Evolutionary conservation across 1,140 invertebrate genomes (phyloP).

Genomic region (Dinothrombium tinctorium): DNA sequence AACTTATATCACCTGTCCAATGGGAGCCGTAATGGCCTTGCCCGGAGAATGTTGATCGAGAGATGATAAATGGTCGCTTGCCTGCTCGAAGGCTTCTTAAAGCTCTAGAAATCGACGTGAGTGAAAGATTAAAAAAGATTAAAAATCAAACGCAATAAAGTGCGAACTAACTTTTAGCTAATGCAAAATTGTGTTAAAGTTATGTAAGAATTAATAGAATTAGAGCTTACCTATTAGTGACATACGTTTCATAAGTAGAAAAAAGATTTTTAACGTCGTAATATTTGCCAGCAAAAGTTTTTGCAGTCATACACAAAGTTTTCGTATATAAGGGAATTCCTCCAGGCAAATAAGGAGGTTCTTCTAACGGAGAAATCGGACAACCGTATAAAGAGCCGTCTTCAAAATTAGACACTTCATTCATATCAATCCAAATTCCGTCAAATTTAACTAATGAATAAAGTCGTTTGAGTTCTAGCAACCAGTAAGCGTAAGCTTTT

Average conservation of each 20-base stretch:
- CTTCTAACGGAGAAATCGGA: conserved; percentile 24
- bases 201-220: too few species aligned
- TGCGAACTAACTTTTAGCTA: not conserved
- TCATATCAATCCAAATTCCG: conserved; percentile 43
- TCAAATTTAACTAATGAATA: conserved; percentile 40
- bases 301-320: conserved; percentile 59
- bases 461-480: conserved; percentile 37
- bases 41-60: conserved; percentile 53
- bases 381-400: conserved; percentile 3
- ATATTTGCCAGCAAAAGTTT: conserved; percentile 34
- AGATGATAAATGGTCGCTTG: conserved; percentile 49
- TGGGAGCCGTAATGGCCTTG: conserved; percentile 57
- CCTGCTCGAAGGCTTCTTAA: not conserved
- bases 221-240: conserved; percentile 28
- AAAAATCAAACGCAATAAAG: not conserved
- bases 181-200: too few species aligned
- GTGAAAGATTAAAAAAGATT: not conserved
- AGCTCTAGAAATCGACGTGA: not conserved
- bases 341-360: conserved; percentile 38
- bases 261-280: conserved; percentile 63
- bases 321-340: conserved; percentile 29
- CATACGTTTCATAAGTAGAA: conserved; percentile 42
- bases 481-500: conserved; percentile 43
- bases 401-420: conserved; percentile 10
- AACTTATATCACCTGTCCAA: conserved; percentile 50